phyloP scores from a whole-genome alignment of 2,113 vertebrate species.

The Heteronetta atricapilla region DNA sequence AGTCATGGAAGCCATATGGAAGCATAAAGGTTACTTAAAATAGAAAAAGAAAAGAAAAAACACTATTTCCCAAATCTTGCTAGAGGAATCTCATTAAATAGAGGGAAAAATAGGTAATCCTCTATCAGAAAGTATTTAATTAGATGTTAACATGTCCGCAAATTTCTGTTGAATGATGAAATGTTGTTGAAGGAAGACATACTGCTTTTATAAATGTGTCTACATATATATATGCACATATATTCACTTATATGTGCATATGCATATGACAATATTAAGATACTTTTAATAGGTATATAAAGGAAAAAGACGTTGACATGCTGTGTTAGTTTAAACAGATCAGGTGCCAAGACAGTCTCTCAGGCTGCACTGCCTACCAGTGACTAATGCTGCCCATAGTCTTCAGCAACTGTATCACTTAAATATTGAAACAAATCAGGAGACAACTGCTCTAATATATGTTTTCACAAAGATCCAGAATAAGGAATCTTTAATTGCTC shows the following conservation, averaged over 20 bases:
- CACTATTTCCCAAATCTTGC: background rate
- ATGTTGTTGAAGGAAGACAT: background rate
- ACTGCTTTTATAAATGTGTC: background rate
- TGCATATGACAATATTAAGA: background rate
- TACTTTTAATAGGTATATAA: background rate
- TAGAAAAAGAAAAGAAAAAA: background rate
- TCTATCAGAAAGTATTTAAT: background rate
- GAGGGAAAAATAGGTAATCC: background rate
- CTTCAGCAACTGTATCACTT: background rate
- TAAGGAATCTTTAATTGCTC: accelerated
- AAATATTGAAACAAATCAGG: background rate
- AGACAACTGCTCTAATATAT: background rate
- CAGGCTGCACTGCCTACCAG: background rate
- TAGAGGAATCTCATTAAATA: conserved; percentile 3
- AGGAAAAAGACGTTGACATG: background rate
- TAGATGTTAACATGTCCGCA: background rate
- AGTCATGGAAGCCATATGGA: background rate
- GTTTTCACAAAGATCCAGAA: accelerated
- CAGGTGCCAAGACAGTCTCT: background rate
- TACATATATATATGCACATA: accelerated
- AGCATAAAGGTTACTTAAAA: background rate
- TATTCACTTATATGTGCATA: background rate
- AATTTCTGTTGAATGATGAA: background rate
- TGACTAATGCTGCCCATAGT: background rate
- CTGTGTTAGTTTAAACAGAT: accelerated